Percentiles rank a stretch among this genome's conserved stretches.
phyloP scores from a whole-genome alignment of 1,140 invertebrate genomes.

The Bombyx mandarina region DNA sequence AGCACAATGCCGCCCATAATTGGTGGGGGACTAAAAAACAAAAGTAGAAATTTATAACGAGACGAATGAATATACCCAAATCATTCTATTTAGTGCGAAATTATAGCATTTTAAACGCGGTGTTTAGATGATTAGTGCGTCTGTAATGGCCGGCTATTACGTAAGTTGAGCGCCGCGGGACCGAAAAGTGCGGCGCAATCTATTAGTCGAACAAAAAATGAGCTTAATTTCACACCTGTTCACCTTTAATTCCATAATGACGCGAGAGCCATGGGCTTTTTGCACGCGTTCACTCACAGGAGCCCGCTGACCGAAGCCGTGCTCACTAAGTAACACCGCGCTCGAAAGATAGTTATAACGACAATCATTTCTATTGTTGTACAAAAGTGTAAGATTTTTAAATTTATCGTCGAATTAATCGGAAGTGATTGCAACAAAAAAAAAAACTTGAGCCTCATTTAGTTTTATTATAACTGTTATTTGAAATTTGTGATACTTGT shows the following conservation, averaged over 20 bases:
- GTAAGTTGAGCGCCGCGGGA: conserved; percentile 41
- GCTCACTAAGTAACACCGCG: no score
- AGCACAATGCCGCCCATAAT: conserved; percentile 44
- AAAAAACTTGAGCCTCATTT: no score
- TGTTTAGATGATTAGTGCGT: conserved; percentile 58
- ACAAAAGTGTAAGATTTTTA: no score
- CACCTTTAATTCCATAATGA: conserved; percentile 64
- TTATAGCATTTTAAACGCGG: conserved; percentile 60
- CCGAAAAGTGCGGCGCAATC: conserved; percentile 47
- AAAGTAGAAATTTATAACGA: conserved; percentile 65
- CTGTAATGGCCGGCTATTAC: conserved; percentile 50
- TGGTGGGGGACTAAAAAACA: conserved; percentile 58
- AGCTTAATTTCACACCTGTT: conserved; percentile 68
- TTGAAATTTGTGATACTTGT: no score
- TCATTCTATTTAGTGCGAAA: conserved; percentile 65
- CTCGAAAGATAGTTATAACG: no score
- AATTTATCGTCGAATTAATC: no score
- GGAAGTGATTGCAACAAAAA: no score
- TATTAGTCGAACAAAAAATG: conserved; percentile 61
- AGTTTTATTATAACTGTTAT: no score
- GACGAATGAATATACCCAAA: conserved; percentile 41
- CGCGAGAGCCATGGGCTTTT: conserved; percentile 39
- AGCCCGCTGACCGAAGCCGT: no score
- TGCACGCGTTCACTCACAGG: conserved; percentile 31
- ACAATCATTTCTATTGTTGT: no score